Evolutionary conservation across 2,113 vertebrate species (phyloP).

Genomic region (human (Homo sapiens)): GRCh38 chr2:65439001-65439500

Average conservation of each 20-base stretch:
- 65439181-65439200: not conserved
- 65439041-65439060: not conserved
- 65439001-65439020: not conserved
- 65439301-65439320: not conserved
- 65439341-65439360: conserved; percentile 3
- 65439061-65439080: not conserved
- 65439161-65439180: not conserved
- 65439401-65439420: not conserved
- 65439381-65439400: conserved; percentile 1
- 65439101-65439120: not conserved
- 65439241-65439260: not conserved
- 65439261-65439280: not conserved
- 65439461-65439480: conserved; percentile 13
- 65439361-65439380: not conserved
- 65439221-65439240: not conserved
- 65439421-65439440: conserved; percentile 56
- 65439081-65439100: not conserved
- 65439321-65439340: not conserved
- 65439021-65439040: not conserved
- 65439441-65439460: conserved; percentile 31
- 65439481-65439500: conserved; percentile 38
- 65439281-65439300: not conserved
- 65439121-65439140: not conserved
- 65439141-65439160: not conserved
- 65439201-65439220: not conserved